These are phyloP conservation scores for Pachydiplax longipennis DNA, from an alignment of 2,888 invertebrate genomes.

Conservation along the genomic window DNA sequence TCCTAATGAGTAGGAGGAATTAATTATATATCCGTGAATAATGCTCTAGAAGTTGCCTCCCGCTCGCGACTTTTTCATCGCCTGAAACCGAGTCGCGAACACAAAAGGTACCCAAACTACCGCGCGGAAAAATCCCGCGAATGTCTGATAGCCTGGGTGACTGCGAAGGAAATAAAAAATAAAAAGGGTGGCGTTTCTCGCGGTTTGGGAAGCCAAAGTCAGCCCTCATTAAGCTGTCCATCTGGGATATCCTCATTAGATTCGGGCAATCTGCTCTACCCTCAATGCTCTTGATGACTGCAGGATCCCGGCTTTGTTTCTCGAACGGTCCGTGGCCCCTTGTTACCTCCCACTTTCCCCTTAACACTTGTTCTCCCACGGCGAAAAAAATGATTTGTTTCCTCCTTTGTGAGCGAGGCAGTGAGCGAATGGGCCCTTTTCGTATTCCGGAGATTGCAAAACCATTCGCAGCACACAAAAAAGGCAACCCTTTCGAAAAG, in stretches of 20 bases:
- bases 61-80: neutral
- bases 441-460: slow-evolving; percentile 23
- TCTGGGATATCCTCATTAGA: slow-evolving; percentile 33
- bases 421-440: slow-evolving; percentile 14
- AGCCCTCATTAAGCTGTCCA: slow-evolving; percentile 37
- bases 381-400: neutral
- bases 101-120: neutral
- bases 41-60: neutral
- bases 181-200: neutral
- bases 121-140: neutral
- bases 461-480: slow-evolving; percentile 4
- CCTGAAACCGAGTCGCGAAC: neutral
- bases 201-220: neutral
- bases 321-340: slow-evolving; percentile 6
- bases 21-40: neutral
- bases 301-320: neutral
- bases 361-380: neutral
- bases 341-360: neutral
- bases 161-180: neutral
- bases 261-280: slow-evolving; percentile 40
- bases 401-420: neutral
- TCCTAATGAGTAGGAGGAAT: neutral
- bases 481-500: neutral
- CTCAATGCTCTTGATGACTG: slow-evolving; percentile 11
- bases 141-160: neutral